Evolutionary conservation across 1,140 invertebrate genomes (phyloP).

Genomic region (Ganaspis sp.): DNA sequence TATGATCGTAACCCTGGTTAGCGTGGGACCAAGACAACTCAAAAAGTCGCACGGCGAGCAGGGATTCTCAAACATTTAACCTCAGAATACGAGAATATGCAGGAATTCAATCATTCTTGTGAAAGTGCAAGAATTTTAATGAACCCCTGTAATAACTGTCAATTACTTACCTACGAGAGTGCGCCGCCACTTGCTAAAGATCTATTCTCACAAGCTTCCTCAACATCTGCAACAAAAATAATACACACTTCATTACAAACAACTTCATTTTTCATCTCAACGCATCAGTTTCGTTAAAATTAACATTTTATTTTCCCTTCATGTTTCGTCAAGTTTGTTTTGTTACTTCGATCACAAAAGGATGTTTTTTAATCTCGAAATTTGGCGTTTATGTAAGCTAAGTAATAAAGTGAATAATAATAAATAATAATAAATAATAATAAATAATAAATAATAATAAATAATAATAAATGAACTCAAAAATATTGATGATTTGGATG

Average conservation of each 20-base stretch:
- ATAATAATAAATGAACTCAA: too few relatives aligned
- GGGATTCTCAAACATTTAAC: constrained; percentile 66
- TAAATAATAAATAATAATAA: too few relatives aligned
- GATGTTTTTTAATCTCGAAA: too few relatives aligned
- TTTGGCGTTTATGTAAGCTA: too few relatives aligned
- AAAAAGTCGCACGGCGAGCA: constrained; percentile 75
- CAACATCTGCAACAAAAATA: neutral
- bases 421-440: too few relatives aligned
- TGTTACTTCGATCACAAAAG: too few relatives aligned
- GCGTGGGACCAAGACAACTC: constrained; percentile 73
- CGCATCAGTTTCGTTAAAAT: too few relatives aligned
- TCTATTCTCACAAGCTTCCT: neutral
- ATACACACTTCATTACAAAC: neutral
- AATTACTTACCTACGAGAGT: neutral
- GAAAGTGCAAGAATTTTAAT: constrained; percentile 2
- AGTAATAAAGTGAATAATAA: too few relatives aligned
- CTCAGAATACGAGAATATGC: neutral
- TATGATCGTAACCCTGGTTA: constrained; percentile 43
- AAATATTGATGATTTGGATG: too few relatives aligned
- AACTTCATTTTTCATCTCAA: neutral
- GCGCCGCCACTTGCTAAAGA: neutral
- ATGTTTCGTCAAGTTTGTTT: too few relatives aligned
- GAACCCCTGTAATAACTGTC: neutral
- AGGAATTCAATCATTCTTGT: neutral
- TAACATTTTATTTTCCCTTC: too few relatives aligned